Conservation (phyloP, 2,888 invertebrate species). For the Tridacna crocea region DNA sequence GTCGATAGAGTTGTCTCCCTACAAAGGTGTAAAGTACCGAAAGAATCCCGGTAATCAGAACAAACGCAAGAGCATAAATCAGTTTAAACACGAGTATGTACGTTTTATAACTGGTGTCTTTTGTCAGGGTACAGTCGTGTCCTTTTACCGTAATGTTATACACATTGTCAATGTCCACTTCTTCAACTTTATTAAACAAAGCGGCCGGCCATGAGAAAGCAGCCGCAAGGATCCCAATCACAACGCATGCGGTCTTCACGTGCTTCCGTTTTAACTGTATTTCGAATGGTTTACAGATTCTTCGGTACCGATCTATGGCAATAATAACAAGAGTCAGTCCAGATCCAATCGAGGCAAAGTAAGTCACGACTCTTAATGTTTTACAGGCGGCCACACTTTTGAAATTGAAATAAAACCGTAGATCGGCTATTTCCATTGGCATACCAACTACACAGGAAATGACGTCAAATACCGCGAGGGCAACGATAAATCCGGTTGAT, state of each 20-base stretch:
- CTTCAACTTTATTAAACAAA: constrained; percentile 54
- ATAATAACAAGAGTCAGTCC: constrained; percentile 69
- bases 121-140: constrained; percentile 60
- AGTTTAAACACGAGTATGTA: constrained; percentile 53
- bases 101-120: constrained; percentile 34
- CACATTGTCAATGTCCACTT: constrained; percentile 28
- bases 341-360: constrained; percentile 66
- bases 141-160: constrained; percentile 34
- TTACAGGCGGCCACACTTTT: constrained; percentile 69
- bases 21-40: constrained; percentile 56
- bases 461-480: constrained; percentile 70
- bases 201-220: constrained; percentile 60
- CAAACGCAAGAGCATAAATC: constrained; percentile 48
- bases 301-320: constrained; percentile 66
- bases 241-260: constrained; percentile 56
- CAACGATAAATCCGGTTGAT: constrained; percentile 70
- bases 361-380: constrained; percentile 62
- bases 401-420: constrained; percentile 69
- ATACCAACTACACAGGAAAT: constrained; percentile 69
- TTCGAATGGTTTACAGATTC: constrained; percentile 60
- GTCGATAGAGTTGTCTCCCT: constrained; percentile 47
- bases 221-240: constrained; percentile 40
- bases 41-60: constrained; percentile 41
- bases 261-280: constrained; percentile 58
- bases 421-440: constrained; percentile 74